Percentiles rank a stretch among this genome's conserved stretches.
phyloP scores from a whole-genome alignment of 1,140 invertebrate species.

The Zaprionus vittiger region DNA sequence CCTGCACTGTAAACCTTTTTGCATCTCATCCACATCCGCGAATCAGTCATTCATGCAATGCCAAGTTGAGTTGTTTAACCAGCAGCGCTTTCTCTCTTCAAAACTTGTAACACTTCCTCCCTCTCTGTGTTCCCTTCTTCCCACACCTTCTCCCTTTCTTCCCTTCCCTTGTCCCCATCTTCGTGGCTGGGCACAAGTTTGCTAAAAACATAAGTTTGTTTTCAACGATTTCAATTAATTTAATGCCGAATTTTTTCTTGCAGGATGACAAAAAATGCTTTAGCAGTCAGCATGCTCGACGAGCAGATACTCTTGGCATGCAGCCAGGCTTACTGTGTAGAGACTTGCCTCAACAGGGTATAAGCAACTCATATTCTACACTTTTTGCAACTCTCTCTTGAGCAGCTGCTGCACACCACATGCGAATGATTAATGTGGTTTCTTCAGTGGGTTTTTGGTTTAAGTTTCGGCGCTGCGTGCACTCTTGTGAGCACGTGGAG shows the following conservation, averaged over 20 bases:
- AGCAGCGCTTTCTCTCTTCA: constrained; percentile 1
- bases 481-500: constrained; percentile 31
- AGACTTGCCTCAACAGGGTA: not conserved
- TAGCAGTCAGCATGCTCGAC: not conserved
- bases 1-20: not conserved
- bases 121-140: not conserved
- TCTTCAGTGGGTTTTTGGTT: constrained; percentile 35
- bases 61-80: constrained; percentile 31
- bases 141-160: not conserved
- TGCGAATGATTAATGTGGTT: constrained; percentile 77
- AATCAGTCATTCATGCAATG: constrained; percentile 36
- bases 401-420: constrained; percentile 30
- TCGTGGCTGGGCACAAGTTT: constrained; percentile 31
- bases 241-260: constrained; percentile 47
- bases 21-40: constrained; percentile 34
- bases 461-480: constrained; percentile 26
- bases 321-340: not conserved
- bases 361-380: constrained; percentile 40
- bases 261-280: not conserved
- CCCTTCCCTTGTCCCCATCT: constrained; percentile 4
- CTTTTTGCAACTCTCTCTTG: constrained; percentile 18
- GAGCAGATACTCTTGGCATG: not conserved
- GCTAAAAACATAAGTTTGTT: constrained; percentile 71
- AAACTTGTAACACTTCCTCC: constrained; percentile 4
- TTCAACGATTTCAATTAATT: constrained; percentile 79